Conservation (phyloP, 2,113 vertebrate species). For the Corvus hawaiiensis region DNA sequence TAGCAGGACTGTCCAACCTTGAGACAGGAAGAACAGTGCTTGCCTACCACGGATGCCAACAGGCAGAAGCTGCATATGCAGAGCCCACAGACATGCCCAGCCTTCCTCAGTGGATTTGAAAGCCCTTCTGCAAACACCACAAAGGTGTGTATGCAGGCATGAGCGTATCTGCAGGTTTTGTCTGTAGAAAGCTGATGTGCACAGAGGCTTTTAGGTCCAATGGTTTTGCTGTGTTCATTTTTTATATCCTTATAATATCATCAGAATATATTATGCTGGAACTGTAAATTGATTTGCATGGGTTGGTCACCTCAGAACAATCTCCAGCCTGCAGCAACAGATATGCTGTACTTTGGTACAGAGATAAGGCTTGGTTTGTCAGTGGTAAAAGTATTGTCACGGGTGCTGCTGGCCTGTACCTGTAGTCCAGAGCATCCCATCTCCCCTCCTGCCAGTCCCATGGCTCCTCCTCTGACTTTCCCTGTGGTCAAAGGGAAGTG, state of each 20-base stretch:
- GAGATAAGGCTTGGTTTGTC: background rate
- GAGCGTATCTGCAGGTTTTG: background rate
- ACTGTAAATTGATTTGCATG: conserved; percentile 5
- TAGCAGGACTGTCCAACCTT: background rate
- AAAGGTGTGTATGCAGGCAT: too few species aligned
- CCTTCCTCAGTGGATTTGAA: background rate
- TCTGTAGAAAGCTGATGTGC: background rate
- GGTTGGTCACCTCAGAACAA: conserved; percentile 34
- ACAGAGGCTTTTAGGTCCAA: background rate
- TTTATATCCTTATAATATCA: background rate
- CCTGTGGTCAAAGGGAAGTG: background rate
- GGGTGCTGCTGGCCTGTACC: background rate
- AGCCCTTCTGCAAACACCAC: background rate
- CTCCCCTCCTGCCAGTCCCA: background rate
- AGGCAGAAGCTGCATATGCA: background rate
- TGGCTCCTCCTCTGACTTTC: background rate
- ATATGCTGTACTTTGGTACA: background rate
- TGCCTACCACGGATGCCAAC: background rate
- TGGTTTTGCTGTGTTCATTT: background rate
- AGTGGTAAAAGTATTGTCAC: background rate
- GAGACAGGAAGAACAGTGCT: background rate
- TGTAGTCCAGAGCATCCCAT: background rate
- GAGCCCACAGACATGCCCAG: background rate
- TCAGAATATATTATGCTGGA: background rate
- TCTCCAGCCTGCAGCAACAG: background rate